Conservation (phyloP, 2,888 invertebrate genomes). For the Drosophila paramelanica region DNA sequence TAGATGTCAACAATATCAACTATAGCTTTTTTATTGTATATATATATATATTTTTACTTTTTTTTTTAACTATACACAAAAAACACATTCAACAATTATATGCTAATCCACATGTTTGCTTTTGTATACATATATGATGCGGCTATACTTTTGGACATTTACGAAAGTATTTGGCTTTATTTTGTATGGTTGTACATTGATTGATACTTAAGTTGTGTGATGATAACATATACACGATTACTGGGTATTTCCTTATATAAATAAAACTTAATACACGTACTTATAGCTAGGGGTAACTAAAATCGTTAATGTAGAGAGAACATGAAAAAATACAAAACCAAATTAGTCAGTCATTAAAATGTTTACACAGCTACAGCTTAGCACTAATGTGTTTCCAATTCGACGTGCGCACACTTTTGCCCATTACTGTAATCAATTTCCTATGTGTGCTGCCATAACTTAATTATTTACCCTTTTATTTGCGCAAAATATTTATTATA, state of each 20-base stretch:
- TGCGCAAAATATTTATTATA: constrained; percentile 55
- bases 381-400: constrained; percentile 24
- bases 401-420: constrained; percentile 33
- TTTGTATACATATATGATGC: constrained; percentile 34
- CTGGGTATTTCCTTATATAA: constrained; percentile 7
- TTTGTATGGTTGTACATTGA: constrained; percentile 20
- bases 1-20: constrained; percentile 12
- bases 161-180: constrained; percentile 54
- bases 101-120: constrained; percentile 6
- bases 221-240: constrained; percentile 14
- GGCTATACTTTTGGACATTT: constrained; percentile 65
- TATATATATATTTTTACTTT: constrained; percentile 11
- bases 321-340: constrained; percentile 17
- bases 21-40: constrained; percentile 1
- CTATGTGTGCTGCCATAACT: constrained; percentile 46
- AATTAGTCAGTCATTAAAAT: constrained; percentile 57
- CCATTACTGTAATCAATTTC: constrained; percentile 42
- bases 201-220: constrained; percentile 30
- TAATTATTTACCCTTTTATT: constrained; percentile 58
- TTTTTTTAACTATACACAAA: constrained; percentile 33
- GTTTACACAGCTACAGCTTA: constrained; percentile 21
- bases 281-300: constrained; percentile 19
- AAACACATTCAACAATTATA: constrained; percentile 52
- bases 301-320: constrained; percentile 3
- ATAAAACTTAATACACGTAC: constrained; percentile 18